Base-by-base conservation (phyloP, 2,797 vertebrate genomes). In the Oryzias sinensis region DNA sequence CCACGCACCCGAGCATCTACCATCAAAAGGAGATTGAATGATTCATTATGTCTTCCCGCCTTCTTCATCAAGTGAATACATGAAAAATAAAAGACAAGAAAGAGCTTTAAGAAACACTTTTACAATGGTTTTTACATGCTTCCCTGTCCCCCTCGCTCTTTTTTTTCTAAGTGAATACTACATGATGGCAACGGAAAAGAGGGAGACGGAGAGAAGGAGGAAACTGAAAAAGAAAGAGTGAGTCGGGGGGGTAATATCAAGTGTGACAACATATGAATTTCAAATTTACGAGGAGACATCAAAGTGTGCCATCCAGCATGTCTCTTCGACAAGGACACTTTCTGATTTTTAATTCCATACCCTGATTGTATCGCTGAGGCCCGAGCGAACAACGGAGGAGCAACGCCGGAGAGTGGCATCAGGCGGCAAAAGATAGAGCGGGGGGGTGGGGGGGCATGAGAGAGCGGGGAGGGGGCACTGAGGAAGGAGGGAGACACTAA, bases 251-350 rank as follows among this genome's bases (percentile, higher is more conserved):
- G 71, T 85, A 90, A 92, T 90, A 91, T 90, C 86, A 91, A 91
- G 89, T 92, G 91, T 92, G 90, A 93, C 90, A 93, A 93, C 90
- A 93, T 92, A 93, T 93, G 92, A 93, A 93, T 93, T 93, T 93
- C 90, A 92, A 91, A 93, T 93, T 91, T 90, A 82, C 70, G 74
- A 80, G 85, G 87, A 89, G 89, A 92, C 91, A 92, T 93, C 90
- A 93, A 93, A 93, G 91, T 91, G 77, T 66, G 54, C 87, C 83
- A 87, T 90, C 89, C 90, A 82, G 90, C 84, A 87, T 83, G 86
- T 86, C 89, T 92, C 86, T 87, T 78, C 78, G 86, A 91, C 91
- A 91, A 92, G 91, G 90, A 91, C 90, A 87, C 90, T 89, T 84
- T 85, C 85, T 88, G 90, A 92, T 92, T 93, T 91, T 93, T 93